Conservation (phyloP, 2,797 vertebrate species). For the Telmatherina bonti region DNA sequence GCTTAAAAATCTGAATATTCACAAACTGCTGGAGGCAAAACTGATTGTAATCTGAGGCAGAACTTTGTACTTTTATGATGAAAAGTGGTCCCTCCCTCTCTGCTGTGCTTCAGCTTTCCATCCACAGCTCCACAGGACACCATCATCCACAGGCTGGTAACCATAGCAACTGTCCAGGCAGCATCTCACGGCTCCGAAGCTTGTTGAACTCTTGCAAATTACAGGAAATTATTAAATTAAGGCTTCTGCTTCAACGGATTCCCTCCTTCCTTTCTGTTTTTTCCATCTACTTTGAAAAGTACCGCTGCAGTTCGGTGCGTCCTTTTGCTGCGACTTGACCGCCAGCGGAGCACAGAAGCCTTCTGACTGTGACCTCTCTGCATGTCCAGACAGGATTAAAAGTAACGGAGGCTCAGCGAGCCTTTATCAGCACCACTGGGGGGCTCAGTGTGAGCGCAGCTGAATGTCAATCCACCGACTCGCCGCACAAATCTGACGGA, state of each 20-base stretch:
- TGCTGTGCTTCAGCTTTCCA: background rate
- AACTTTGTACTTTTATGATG: too few relatives aligned
- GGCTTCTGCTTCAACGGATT: too few relatives aligned
- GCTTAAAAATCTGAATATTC: too few relatives aligned
- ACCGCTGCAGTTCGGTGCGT: slow-evolving; percentile 7
- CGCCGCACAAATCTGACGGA: slow-evolving; percentile 14
- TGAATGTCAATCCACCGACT: slow-evolving; percentile 22
- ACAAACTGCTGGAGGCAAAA: too few relatives aligned
- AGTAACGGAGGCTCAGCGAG: slow-evolving; percentile 3
- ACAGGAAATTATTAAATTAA: too few relatives aligned
- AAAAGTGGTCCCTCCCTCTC: too few relatives aligned
- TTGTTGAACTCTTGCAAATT: background rate
- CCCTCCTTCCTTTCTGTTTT: too few relatives aligned
- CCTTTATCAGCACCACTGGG: slow-evolving; percentile 4
- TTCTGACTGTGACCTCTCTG: slow-evolving; percentile 1
- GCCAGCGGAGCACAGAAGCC: slow-evolving; percentile 22
- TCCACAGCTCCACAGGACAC: background rate
- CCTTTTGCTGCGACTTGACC: slow-evolving; percentile 13
- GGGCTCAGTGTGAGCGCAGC: background rate
- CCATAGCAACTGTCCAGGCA: background rate
- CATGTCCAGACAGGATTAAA: slow-evolving; percentile 6
- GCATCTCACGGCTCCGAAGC: background rate
- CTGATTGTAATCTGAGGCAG: too few relatives aligned
- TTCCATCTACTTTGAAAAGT: slow-evolving; percentile 9
- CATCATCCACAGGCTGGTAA: background rate